Percentiles rank a stretch among this genome's conserved stretches.
These are phyloP conservation scores for Petrolisthes cinctipes DNA, from an alignment of 2,888 invertebrate genomes.

Conservation along the genomic window DNA sequence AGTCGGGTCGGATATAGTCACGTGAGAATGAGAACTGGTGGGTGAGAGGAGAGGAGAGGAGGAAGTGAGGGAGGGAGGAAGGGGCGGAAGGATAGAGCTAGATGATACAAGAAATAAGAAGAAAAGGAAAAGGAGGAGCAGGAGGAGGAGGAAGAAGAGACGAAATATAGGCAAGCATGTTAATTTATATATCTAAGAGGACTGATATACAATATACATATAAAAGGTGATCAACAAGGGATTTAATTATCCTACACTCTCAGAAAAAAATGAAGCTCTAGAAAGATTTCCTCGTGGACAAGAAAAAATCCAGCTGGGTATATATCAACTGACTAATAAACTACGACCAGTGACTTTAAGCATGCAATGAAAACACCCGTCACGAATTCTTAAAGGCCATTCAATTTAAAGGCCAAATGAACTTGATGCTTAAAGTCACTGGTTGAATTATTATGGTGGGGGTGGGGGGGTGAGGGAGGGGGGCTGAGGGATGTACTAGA, in stretches of 20 bases:
- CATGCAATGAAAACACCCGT: neutral
- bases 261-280: neutral
- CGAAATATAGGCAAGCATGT: neutral
- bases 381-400: neutral
- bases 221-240: neutral
- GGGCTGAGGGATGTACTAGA: neutral
- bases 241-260: neutral
- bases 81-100: neutral
- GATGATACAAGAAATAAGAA: neutral
- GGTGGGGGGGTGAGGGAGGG: neutral
- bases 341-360: slow-evolving; percentile 1
- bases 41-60: neutral
- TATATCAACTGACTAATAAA: neutral
- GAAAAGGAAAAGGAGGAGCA: neutral
- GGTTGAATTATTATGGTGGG: neutral
- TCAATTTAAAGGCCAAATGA: neutral
- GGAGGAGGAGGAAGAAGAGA: neutral
- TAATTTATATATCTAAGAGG: neutral
- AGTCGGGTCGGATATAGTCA: neutral
- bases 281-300: slow-evolving; percentile 1
- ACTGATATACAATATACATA: neutral
- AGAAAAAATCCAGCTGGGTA: neutral
- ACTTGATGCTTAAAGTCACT: neutral
- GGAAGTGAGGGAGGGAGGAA: neutral
- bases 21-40: neutral